These are phyloP conservation scores for Brienomyrus brachyistius DNA, from an alignment of 2,113 vertebrate genomes.

Conservation along the genomic window DNA sequence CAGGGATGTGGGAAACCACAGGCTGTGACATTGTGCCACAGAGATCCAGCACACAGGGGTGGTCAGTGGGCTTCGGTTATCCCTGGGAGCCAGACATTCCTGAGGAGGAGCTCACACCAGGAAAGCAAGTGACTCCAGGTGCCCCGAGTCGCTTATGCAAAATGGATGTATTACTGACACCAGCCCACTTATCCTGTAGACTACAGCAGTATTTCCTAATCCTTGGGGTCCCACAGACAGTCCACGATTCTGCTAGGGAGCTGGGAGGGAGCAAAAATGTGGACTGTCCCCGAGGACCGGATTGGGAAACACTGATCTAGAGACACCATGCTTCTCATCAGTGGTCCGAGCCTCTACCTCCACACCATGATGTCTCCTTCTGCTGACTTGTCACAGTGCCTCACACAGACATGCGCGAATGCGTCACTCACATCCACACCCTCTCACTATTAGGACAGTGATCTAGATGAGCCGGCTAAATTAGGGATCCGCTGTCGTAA, in stretches of 20 bases:
- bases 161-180: neutral
- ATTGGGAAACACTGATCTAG: neutral
- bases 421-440: slow-evolving; percentile 3
- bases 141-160: neutral
- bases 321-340: neutral
- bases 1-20: neutral
- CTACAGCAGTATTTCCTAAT: neutral
- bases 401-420: neutral
- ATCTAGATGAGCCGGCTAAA: neutral
- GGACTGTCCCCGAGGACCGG: neutral
- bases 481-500: neutral
- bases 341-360: neutral
- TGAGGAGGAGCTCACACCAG: neutral
- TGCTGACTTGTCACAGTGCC: neutral
- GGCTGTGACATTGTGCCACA: neutral
- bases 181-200: neutral
- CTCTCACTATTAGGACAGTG: neutral
- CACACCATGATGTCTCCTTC: neutral
- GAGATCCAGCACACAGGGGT: too few relatives aligned
- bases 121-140: neutral
- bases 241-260: neutral
- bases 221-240: neutral
- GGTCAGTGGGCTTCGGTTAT: neutral
- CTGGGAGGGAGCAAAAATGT: neutral
- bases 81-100: neutral